These are phyloP conservation scores for Luehdorfia chinensis DNA, from an alignment of 1,140 invertebrate genomes.

Conservation along the genomic window DNA sequence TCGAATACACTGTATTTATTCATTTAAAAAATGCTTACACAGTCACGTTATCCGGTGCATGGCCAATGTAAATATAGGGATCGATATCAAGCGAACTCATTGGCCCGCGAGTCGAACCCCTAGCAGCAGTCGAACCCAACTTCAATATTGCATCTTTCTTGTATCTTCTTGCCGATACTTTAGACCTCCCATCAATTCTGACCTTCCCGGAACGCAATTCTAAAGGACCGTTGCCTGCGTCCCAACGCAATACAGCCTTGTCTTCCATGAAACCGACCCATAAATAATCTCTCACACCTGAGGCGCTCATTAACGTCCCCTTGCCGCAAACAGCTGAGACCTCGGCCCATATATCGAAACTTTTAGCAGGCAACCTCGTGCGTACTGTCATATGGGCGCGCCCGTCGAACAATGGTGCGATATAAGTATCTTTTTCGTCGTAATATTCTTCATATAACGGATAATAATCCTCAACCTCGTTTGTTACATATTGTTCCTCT, in stretches of 20 bases:
- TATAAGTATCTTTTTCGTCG: constrained; percentile 50
- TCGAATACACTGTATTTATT: too few relatives aligned
- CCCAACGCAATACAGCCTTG: constrained; percentile 52
- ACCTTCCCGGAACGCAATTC: constrained; percentile 53
- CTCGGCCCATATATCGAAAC: constrained; percentile 70
- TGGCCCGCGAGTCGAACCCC: constrained; percentile 51
- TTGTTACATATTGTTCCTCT: constrained; percentile 43
- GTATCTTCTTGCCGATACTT: constrained; percentile 58
- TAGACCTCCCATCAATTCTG: constrained; percentile 50
- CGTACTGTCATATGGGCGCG: constrained; percentile 49
- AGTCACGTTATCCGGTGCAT: constrained; percentile 58
- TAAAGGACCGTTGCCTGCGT: constrained; percentile 56
- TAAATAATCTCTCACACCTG: constrained; percentile 62
- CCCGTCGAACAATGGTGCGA: constrained; percentile 61
- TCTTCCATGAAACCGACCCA: constrained; percentile 60
- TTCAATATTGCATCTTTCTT: constrained; percentile 62
- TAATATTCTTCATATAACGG: constrained; percentile 55
- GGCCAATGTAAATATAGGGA: constrained; percentile 57
- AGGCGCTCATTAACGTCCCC: constrained; percentile 58
- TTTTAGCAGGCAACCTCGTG: constrained; percentile 53
- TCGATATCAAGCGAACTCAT: constrained; percentile 65
- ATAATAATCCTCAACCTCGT: constrained; percentile 57
- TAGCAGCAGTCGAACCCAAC: constrained; percentile 41
- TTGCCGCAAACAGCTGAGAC: constrained; percentile 58
- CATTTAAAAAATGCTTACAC: too few relatives aligned